Base-by-base conservation (phyloP, 1,140 invertebrate species). In the Dendroctonus ponderosae region DNA sequence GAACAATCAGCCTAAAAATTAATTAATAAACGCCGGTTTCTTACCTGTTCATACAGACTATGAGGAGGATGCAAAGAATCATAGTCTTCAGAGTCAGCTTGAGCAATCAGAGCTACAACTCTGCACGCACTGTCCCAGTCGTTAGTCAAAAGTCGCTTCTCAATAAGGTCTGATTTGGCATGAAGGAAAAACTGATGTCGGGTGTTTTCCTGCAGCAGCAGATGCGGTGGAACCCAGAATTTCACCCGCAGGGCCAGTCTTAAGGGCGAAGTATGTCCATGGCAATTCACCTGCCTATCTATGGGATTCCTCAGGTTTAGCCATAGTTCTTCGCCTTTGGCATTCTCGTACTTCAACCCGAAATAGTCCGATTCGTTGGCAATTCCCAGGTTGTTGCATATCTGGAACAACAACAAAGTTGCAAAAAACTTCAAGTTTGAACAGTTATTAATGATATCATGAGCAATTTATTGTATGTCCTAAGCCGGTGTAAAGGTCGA, bases 191-290 rank as follows among this genome's bases (percentile, higher is more conserved):
- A 94, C 74, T 91, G 85, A 78, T 93, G 89, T 59, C 87, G 86
- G 14, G 91, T 93, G 11, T 87, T 85, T 75, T 92, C 90, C 79
- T 93, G 91, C 48, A 92, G 84, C 54, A 96, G 83, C 62, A 88
- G 84, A 81, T 94, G 92, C 8, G 92, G 92, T 2, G 91, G 90
- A 44, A 95, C 91, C 90, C 91, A 94, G 82, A 94, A 94, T 77
- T 95, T 94, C 26, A 92, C 86, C 81, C 90, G 74, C 70, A 81
- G 82, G 75, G 82, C 91, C 78, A 87, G 79, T 56, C 81, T 78
- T 57, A 80, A 60, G 9, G 82, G 81, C 11, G 81, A 79, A 56
- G 81, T 81, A 46, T 75, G 87, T 74, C 75, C 85, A 79, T 72
- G 85, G 71, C 83, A 77, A 53, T 82, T 77, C 77, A 91, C 82